Conservation (phyloP, 2,113 vertebrate genomes). For the Elephas maximus region DNA sequence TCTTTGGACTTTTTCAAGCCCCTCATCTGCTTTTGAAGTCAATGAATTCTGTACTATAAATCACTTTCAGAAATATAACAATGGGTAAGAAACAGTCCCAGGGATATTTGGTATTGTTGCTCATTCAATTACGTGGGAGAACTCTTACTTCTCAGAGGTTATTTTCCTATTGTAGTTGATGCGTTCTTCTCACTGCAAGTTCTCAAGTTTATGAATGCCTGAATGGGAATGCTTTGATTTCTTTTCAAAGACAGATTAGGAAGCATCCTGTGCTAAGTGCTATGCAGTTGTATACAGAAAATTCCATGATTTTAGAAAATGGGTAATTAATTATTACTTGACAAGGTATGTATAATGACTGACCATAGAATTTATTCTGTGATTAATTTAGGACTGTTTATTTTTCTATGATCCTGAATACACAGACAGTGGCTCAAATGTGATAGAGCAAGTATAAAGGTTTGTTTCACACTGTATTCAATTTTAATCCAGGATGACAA, state of each 20-base stretch:
- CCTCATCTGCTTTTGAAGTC: constrained; percentile 29
- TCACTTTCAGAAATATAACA: constrained; percentile 5
- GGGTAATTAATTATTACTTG: constrained; percentile 32
- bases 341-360: constrained; percentile 8
- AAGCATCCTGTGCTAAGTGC: neutral
- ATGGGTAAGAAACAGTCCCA: constrained; percentile 36
- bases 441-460: neutral
- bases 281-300: constrained; percentile 48
- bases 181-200: neutral
- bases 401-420: neutral
- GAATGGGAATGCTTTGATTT: constrained; percentile 57
- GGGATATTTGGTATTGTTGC: constrained; percentile 56
- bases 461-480: neutral
- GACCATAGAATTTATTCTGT: neutral
- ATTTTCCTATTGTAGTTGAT: constrained; percentile 60
- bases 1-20: neutral
- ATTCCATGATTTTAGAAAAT: constrained; percentile 47
- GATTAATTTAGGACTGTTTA: neutral
- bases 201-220: constrained; percentile 56
- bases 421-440: neutral
- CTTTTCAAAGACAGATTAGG: constrained; percentile 47
- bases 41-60: constrained; percentile 42
- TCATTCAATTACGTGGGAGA: constrained; percentile 51
- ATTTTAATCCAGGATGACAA: constrained; percentile 5
- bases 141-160: constrained; percentile 53